These are phyloP conservation scores for Anthopleura sola DNA, from an alignment of 64 coral and sea anemone genomes.

Conservation along the genomic window DNA sequence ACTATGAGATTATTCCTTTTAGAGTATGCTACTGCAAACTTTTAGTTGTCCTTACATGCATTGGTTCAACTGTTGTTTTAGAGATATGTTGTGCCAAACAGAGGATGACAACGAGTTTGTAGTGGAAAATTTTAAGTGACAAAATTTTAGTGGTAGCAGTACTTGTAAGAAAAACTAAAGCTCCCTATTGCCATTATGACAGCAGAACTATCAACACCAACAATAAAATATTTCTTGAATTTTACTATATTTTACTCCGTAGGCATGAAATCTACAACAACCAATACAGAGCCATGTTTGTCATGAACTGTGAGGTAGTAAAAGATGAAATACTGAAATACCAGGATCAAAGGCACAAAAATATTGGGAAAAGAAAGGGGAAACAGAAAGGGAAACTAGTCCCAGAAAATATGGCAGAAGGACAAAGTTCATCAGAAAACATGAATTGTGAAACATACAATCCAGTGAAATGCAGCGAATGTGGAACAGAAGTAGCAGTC, in stretches of 20 bases:
- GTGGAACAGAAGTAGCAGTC: slow-evolving; percentile 90
- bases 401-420: slow-evolving; percentile 9
- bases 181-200: too few species aligned
- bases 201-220: too few species aligned
- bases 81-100: too few species aligned
- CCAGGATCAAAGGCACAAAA: slow-evolving; percentile 54
- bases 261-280: slow-evolving; percentile 94
- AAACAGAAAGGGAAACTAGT: slow-evolving; percentile 75
- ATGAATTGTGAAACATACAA: slow-evolving; percentile 58
- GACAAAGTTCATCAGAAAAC: not conserved
- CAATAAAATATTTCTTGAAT: too few species aligned
- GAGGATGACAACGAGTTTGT: too few species aligned
- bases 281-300: slow-evolving; percentile 99
- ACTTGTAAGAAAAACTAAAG: too few species aligned
- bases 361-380: slow-evolving; percentile 57
- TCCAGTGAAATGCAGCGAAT: slow-evolving; percentile 83
- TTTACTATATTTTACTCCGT: not conserved
- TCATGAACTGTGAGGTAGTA: slow-evolving; percentile 87
- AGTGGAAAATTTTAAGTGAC: too few species aligned
- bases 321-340: slow-evolving; percentile 88
- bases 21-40: too few species aligned
- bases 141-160: too few species aligned
- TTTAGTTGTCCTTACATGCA: too few species aligned
- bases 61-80: too few species aligned
- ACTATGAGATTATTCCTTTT: too few species aligned